Conservation (phyloP, 2,888 invertebrate genomes). For the Eristalinus sepulchralis region DNA sequence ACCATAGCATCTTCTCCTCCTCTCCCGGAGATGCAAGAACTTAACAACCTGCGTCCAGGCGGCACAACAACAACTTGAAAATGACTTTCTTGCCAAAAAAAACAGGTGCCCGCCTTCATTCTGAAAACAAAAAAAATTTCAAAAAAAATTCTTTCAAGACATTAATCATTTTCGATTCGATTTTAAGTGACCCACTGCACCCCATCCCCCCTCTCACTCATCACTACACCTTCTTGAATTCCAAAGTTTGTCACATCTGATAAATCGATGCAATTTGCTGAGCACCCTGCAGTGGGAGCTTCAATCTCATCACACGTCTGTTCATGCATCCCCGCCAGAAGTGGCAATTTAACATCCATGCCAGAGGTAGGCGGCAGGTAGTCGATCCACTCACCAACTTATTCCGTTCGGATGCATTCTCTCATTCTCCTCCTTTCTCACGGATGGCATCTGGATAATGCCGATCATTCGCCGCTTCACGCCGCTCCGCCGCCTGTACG, state of each 20-base stretch:
- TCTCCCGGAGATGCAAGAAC: too few relatives aligned
- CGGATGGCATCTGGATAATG: conserved; percentile 34
- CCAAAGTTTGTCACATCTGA: background rate
- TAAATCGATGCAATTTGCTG: conserved; percentile 20
- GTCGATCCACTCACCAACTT: conserved; percentile 1
- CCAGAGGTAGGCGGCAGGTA: conserved; percentile 24
- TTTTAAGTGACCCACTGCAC: background rate
- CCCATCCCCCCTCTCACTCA: background rate
- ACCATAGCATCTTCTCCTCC: too few relatives aligned
- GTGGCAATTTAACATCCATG: conserved; percentile 35
- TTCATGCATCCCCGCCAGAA: conserved; percentile 43
- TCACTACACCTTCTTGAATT: background rate
- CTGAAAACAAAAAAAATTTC: too few relatives aligned
- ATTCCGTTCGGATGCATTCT: background rate
- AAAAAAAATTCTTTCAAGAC: too few relatives aligned
- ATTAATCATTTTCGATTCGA: too few relatives aligned
- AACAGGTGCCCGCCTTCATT: too few relatives aligned
- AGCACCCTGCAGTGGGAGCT: conserved; percentile 35
- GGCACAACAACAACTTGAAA: too few relatives aligned
- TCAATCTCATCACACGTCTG: conserved; percentile 16
- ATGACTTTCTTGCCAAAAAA: too few relatives aligned
- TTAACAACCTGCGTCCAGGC: too few relatives aligned
- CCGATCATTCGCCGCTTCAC: conserved; percentile 33
- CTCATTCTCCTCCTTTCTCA: background rate
- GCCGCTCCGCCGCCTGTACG: conserved; percentile 3